A percentile compares a stretch with the other conserved stretches of the same genome.
phyloP scores from a whole-genome alignment of 2,113 vertebrate species.

The Echinops telfairi region DNA sequence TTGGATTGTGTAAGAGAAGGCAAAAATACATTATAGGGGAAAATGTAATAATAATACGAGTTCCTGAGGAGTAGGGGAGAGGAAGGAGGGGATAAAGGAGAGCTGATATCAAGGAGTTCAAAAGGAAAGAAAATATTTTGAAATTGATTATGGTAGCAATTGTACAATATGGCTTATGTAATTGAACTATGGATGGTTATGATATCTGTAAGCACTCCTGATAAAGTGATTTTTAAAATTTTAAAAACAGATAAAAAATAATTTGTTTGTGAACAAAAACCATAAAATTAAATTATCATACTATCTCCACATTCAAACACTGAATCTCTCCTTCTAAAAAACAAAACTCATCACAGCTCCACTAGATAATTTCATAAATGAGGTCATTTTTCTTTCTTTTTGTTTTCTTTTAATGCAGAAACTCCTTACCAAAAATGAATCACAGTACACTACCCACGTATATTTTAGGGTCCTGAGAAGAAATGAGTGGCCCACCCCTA shows the following conservation, averaged over 20 bases:
- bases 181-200: too few relatives aligned
- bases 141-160: too few relatives aligned
- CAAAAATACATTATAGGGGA: too few relatives aligned
- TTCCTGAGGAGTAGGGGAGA: too few relatives aligned
- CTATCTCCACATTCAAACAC: conserved; percentile 14
- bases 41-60: too few relatives aligned
- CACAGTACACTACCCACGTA: conserved; percentile 35
- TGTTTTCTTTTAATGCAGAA: conserved; percentile 76
- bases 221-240: too few relatives aligned
- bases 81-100: too few relatives aligned
- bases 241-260: conserved; percentile 59
- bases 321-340: conserved; percentile 57
- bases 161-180: too few relatives aligned
- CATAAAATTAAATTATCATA: neutral
- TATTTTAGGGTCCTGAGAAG: conserved; percentile 74
- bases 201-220: too few relatives aligned
- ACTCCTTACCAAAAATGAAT: conserved; percentile 62
- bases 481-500: conserved; percentile 83
- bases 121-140: too few relatives aligned
- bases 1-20: too few relatives aligned
- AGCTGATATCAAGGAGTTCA: too few relatives aligned
- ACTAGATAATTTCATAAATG: conserved; percentile 10
- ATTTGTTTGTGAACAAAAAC: conserved; percentile 67
- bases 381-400: conserved; percentile 62
- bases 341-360: conserved; percentile 39